Evolutionary conservation across 2,113 vertebrate species (phyloP).

Genomic region (Salvelinus namaycush): DNA sequence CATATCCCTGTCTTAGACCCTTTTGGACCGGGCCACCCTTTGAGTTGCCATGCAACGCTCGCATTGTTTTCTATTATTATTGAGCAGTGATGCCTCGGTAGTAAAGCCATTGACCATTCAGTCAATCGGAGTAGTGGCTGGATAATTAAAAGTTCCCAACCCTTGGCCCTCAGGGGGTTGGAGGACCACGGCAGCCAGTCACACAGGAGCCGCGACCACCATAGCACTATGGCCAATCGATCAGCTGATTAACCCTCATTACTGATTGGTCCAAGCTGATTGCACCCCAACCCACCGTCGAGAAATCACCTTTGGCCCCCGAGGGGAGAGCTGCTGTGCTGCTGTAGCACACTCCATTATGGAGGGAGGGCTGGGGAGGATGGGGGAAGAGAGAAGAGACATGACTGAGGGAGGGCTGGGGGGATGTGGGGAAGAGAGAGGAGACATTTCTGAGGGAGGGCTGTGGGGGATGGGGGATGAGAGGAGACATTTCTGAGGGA

Average conservation of each 20-base stretch:
- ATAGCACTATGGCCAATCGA: slow-evolving; percentile 74
- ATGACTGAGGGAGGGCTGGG: slow-evolving; percentile 26
- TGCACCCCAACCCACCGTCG: slow-evolving; percentile 75
- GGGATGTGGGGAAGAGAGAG: neutral
- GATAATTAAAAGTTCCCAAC: slow-evolving; percentile 94
- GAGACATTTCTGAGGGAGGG: neutral
- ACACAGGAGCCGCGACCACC: slow-evolving; percentile 69
- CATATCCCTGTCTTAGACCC: slow-evolving; percentile 47
- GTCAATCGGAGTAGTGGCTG: slow-evolving; percentile 74
- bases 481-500: too few species aligned
- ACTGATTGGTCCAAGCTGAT: slow-evolving; percentile 87
- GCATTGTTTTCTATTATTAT: slow-evolving; percentile 88
- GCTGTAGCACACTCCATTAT: slow-evolving; percentile 73
- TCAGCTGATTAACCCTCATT: slow-evolving; percentile 90
- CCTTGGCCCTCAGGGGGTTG: slow-evolving; percentile 17
- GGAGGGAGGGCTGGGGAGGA: slow-evolving; percentile 37
- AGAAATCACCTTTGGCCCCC: slow-evolving; percentile 80
- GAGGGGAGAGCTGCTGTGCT: slow-evolving; percentile 44
- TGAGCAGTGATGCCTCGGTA: slow-evolving; percentile 77
- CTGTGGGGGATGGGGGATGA: too few species aligned
- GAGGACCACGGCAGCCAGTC: slow-evolving; percentile 57
- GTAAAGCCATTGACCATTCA: slow-evolving; percentile 89
- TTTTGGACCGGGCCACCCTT: slow-evolving; percentile 58
- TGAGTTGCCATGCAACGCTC: slow-evolving; percentile 48
- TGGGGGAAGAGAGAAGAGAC: slow-evolving; percentile 12